phyloP scores from a whole-genome alignment of 1,140 invertebrate species.

The Pygmarrhopalites habei region DNA sequence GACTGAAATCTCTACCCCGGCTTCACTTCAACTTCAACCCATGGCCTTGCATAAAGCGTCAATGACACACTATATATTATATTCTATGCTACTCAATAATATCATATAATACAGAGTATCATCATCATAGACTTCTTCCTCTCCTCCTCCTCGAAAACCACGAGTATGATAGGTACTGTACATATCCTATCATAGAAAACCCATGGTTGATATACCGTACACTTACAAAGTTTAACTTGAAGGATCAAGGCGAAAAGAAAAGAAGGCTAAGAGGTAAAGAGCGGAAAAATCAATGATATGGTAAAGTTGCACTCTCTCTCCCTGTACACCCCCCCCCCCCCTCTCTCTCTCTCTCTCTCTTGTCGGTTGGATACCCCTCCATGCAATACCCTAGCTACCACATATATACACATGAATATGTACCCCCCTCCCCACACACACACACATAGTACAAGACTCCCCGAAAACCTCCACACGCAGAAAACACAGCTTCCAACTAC shows the following conservation, averaged over 20 bases:
- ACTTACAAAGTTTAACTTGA: background rate
- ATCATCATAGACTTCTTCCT: background rate
- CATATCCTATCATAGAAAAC: background rate
- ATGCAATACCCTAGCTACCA: too few species aligned
- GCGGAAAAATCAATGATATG: conserved; percentile 36
- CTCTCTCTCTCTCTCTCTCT: too few species aligned
- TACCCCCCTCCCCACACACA: too few species aligned
- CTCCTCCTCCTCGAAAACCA: background rate
- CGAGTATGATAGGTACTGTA: background rate
- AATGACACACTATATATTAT: background rate
- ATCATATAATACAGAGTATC: background rate
- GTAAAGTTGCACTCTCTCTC: too few species aligned
- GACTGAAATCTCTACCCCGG: background rate
- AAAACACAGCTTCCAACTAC: too few species aligned
- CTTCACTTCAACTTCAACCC: background rate
- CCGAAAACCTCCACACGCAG: too few species aligned
- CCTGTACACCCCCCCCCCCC: too few species aligned
- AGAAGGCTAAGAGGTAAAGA: conserved; percentile 29
- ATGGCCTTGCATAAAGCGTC: background rate
- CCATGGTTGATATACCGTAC: too few species aligned
- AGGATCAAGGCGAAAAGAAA: background rate
- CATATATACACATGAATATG: too few species aligned
- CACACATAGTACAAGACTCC: too few species aligned
- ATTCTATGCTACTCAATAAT: background rate
- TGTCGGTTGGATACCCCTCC: too few species aligned